Evolutionary conservation across 2,113 vertebrate species (phyloP), one percentile per base, ranked within the genome.

Genomic region (Nothobranchius furzeri): DNA sequence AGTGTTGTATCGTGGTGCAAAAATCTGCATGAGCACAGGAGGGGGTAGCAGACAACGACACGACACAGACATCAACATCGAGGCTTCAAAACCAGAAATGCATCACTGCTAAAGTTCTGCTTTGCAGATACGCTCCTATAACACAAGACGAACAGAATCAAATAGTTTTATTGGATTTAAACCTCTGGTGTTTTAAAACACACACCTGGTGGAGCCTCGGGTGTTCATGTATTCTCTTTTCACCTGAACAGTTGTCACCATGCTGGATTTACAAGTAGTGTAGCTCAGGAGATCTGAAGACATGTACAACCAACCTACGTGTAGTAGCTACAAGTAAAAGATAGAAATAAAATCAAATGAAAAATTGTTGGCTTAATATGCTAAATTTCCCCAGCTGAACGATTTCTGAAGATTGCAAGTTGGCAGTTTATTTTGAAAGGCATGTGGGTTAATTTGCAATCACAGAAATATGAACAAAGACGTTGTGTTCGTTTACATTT

Each of bases 1-100:
- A 73, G 64, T 36, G 30, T 60, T 75, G 70, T 57, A 79, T 56
- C 52, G 9, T 54, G 74, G 64, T 64, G 70, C 64, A 81, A 68
- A 77, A 82, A 79, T 82, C 78, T 85, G 63, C 55, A 69, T 62
- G 42, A 72, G 40, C 68, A 64, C 73, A 55, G 65, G 50, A 46
- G 45, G 50, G 61, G 71, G 45, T 45, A 42, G 64, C 43, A 62
- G 69, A 68, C 58, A 47, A 70, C 12, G 40, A 51, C 43, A 66
- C 68, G 73, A 75, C 76, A 77, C 48, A 68, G 56, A 15, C 69
- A 80, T 82, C 64, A 70, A 76, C 61, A 65, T 68, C 35, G 59
- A 51, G 48, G 72, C 55, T 47, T 40, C 50, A 55, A 40, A 65
- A 75, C 64, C 68, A 42, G 14, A 75, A n/a, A 64, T 56, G 69